phyloP scores from a whole-genome alignment of 64 coral and sea anemone genomes.

The Porites australiensis region DNA sequence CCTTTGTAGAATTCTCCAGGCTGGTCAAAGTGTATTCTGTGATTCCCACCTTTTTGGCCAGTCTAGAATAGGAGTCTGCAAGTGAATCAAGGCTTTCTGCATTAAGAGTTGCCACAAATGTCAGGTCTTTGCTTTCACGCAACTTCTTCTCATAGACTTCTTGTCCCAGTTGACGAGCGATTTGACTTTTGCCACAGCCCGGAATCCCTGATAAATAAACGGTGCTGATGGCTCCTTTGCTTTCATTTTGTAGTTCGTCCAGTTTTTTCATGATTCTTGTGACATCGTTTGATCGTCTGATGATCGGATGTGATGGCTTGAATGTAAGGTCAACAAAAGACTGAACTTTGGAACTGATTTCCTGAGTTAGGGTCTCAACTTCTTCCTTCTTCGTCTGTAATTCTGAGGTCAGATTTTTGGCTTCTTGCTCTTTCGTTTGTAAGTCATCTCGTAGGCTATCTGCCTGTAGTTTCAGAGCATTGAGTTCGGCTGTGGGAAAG shows the following conservation, averaged over 20 bases:
- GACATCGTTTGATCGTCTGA: not conserved
- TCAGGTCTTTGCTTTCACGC: not conserved
- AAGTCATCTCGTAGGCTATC: not conserved
- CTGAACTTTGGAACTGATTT: too few relatives aligned
- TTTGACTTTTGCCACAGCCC: conserved; percentile 46
- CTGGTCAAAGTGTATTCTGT: not conserved
- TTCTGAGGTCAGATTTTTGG: not conserved
- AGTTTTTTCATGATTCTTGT: not conserved
- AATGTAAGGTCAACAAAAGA: too few relatives aligned
- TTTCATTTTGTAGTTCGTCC: not conserved
- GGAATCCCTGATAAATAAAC: conserved; percentile 64
- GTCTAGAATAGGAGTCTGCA: not conserved
- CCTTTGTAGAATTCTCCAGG: not conserved
- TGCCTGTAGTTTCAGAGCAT: not conserved
- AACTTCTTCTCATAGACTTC: not conserved
- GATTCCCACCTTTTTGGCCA: not conserved
- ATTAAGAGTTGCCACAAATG: not conserved
- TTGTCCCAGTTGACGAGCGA: conserved; percentile 36
- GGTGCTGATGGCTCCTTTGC: not conserved
- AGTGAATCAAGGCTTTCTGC: not conserved
- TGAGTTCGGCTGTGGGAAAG: conserved; percentile 27
- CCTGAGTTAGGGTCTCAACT: not conserved
- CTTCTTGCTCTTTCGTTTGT: not conserved
- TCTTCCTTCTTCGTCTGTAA: conserved; percentile 30
- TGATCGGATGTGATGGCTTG: conserved; percentile 4